phyloP scores from a whole-genome alignment of 35 echinoderm and acorn worm genomes.

The Patiria miniata region DNA sequence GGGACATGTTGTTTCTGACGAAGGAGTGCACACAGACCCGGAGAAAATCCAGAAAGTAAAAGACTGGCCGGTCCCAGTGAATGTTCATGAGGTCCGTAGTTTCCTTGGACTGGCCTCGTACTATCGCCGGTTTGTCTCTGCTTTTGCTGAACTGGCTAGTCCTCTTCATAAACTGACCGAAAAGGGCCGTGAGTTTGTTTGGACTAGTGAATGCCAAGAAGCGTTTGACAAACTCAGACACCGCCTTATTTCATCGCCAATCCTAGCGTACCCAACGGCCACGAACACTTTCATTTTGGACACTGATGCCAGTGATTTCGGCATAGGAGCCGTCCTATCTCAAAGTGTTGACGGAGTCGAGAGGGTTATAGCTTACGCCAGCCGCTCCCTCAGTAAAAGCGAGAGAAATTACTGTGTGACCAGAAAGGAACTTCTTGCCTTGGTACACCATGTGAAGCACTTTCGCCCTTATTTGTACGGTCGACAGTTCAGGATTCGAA shows the following conservation, averaged over 20 bases:
- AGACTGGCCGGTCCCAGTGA: constrained; percentile 45
- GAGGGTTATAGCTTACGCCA: constrained; percentile 45
- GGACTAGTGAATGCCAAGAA: constrained; percentile 18
- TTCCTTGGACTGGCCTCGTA: constrained; percentile 63
- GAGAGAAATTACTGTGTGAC: constrained; percentile 67
- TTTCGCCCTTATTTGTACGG: constrained; percentile 64
- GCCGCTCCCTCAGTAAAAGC: constrained; percentile 10
- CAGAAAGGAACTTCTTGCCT: constrained; percentile 50
- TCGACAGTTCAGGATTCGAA: constrained; percentile 42
- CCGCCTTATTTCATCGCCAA: constrained; percentile 31
- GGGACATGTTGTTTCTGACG: constrained; percentile 49
- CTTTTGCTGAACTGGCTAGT: constrained; percentile 44
- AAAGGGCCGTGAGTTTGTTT: constrained; percentile 40
- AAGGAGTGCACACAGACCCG: constrained; percentile 55
- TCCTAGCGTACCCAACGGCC: constrained; percentile 29
- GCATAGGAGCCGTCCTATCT: constrained; percentile 49
- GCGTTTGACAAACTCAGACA: constrained; percentile 49
- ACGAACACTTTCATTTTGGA: constrained; percentile 40
- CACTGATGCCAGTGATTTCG: constrained; percentile 52
- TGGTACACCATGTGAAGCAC: constrained; percentile 40
- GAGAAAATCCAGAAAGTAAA: constrained; percentile 41
- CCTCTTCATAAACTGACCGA: constrained; percentile 50
- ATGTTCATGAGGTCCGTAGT: constrained; percentile 39
- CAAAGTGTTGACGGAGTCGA: constrained; percentile 54
- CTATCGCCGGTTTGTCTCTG: constrained; percentile 52